Percentiles rank a stretch among this genome's conserved stretches.
phyloP scores from a whole-genome alignment of 1,140 invertebrate species.

The Dendroctonus valens region DNA sequence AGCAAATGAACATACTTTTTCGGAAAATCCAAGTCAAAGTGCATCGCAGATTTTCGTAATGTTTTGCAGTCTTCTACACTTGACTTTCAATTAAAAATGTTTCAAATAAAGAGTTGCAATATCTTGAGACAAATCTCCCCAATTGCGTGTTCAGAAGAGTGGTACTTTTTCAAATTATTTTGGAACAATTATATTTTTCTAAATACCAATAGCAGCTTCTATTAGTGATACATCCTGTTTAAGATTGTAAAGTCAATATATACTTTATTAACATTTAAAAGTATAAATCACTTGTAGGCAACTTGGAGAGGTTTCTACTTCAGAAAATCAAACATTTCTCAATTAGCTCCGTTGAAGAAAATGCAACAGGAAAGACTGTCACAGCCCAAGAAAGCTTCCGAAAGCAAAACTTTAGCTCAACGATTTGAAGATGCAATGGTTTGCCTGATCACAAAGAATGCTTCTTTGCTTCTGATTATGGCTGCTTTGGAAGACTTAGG shows the following conservation, averaged over 20 bases:
- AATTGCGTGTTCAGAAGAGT: too few relatives aligned
- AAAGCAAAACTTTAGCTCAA: conserved; percentile 48
- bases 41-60: too few relatives aligned
- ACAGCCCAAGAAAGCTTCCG: conserved; percentile 37
- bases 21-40: too few relatives aligned
- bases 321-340: conserved; percentile 48
- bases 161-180: too few relatives aligned
- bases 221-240: too few relatives aligned
- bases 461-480: conserved; percentile 52
- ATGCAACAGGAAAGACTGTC: conserved; percentile 53
- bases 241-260: not conserved
- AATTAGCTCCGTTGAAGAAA: conserved; percentile 50
- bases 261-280: conserved; percentile 5
- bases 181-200: too few relatives aligned
- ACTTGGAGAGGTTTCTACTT: conserved; percentile 62
- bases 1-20: too few relatives aligned
- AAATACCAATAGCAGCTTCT: too few relatives aligned
- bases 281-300: conserved; percentile 46
- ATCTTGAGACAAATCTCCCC: too few relatives aligned
- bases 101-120: too few relatives aligned
- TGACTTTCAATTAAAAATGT: too few relatives aligned
- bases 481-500: conserved; percentile 51
- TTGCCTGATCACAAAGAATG: conserved; percentile 49
- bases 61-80: too few relatives aligned
- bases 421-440: conserved; percentile 51